These are phyloP conservation scores for Gymnothorax javanicus DNA, from an alignment of 2,797 vertebrate species.

Conservation along the genomic window DNA sequence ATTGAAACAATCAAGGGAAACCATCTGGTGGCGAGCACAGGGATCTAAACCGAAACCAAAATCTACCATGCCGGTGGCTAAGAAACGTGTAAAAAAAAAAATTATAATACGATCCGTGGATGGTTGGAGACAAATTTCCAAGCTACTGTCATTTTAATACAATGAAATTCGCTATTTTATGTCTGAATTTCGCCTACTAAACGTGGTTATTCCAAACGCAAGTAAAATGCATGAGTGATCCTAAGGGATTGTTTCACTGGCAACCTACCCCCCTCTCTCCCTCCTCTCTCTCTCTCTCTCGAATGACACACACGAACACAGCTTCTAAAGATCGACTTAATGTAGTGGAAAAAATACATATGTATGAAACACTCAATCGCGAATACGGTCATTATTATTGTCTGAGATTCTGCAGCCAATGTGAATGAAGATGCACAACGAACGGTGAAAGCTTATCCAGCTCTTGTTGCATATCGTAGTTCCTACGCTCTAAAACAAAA, in stretches of 20 bases:
- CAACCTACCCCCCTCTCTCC: background rate
- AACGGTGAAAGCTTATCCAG: background rate
- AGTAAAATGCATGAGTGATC: slow-evolving; percentile 69
- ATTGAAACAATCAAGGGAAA: background rate
- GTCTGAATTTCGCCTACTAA: slow-evolving; percentile 61
- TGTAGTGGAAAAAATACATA: background rate
- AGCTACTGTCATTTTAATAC: slow-evolving; percentile 50
- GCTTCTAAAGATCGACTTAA: background rate
- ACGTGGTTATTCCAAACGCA: slow-evolving; percentile 64
- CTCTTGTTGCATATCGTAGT: slow-evolving; percentile 16
- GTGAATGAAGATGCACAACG: slow-evolving; percentile 18
- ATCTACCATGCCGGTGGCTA: background rate
- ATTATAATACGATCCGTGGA: background rate
- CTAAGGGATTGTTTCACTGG: slow-evolving; percentile 29
- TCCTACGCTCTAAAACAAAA: background rate
- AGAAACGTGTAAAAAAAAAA: background rate
- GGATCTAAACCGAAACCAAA: background rate
- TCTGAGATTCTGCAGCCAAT: background rate
- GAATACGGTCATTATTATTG: no score
- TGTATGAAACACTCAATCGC: no score
- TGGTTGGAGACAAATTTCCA: background rate
- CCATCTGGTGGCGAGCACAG: background rate
- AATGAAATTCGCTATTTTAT: slow-evolving; percentile 69
- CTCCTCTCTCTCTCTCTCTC: background rate
- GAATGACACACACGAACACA: no score